Evolutionary conservation across 2,888 invertebrate genomes (phyloP).

Genomic region (Drosophila rellima): DNA sequence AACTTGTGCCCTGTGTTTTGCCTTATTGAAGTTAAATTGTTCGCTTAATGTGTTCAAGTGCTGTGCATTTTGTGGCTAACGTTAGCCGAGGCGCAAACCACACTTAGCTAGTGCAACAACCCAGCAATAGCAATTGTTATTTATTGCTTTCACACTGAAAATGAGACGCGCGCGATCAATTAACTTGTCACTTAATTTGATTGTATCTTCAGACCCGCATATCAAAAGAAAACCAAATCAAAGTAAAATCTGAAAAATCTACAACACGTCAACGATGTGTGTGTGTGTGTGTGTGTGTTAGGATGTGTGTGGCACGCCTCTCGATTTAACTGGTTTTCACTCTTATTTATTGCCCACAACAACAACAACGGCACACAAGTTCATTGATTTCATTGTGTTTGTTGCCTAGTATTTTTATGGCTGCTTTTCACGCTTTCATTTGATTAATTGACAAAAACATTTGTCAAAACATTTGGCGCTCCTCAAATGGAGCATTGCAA

Average conservation of each 20-base stretch:
- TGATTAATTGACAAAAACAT: slow-evolving; percentile 68
- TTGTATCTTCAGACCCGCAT: slow-evolving; percentile 61
- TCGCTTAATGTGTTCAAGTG: slow-evolving; percentile 54
- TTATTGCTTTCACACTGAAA: slow-evolving; percentile 65
- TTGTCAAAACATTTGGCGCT: slow-evolving; percentile 65
- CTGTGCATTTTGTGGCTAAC: slow-evolving; percentile 17
- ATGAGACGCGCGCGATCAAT: slow-evolving; percentile 60
- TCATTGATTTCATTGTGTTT: slow-evolving; percentile 68
- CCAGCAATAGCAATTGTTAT: slow-evolving; percentile 46
- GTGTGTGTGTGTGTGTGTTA: slow-evolving; percentile 23
- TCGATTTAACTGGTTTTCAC: slow-evolving; percentile 67
- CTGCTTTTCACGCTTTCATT: slow-evolving; percentile 74
- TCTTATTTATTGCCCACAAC: slow-evolving; percentile 62
- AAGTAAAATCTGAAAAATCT: slow-evolving; percentile 39
- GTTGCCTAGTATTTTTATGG: slow-evolving; percentile 42
- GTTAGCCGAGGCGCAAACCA: slow-evolving; percentile 40
- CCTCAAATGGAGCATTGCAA: slow-evolving; percentile 20
- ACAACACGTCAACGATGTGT: slow-evolving; percentile 59
- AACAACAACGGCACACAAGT: slow-evolving; percentile 52
- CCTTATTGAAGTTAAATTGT: slow-evolving; percentile 73
- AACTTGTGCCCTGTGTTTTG: slow-evolving; percentile 29
- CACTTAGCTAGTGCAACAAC: slow-evolving; percentile 27
- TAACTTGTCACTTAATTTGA: slow-evolving; percentile 75
- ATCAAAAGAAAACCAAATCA: slow-evolving; percentile 19
- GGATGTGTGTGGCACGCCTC: slow-evolving; percentile 33